A percentile compares a stretch with the other conserved stretches of the same genome.
Evolutionary conservation across 2,113 vertebrate species (phyloP).

Genomic region (Thunnus maccoyii): DNA sequence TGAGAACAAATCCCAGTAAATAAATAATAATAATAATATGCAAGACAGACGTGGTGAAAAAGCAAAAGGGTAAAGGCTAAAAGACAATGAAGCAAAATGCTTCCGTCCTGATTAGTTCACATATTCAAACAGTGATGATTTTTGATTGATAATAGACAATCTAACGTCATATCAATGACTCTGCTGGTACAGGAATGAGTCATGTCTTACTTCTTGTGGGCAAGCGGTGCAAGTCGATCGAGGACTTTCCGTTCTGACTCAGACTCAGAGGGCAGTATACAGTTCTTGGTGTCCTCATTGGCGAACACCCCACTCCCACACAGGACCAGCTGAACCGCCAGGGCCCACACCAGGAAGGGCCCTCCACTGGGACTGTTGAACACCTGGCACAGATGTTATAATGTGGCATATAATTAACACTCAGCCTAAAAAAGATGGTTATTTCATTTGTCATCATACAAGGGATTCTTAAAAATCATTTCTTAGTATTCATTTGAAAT

Average conservation of each 20-base stretch:
- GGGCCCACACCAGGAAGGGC: conserved; percentile 57
- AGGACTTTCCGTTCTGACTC: conserved; percentile 56
- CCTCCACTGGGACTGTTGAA: conserved; percentile 22
- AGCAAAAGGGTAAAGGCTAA: neutral
- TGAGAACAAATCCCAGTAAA: conserved; percentile 27
- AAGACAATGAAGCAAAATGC: neutral
- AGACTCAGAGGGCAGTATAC: conserved; percentile 60
- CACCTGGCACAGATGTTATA: conserved; percentile 46
- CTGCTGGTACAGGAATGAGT: neutral
- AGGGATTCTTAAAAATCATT: no score
- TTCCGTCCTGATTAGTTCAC: neutral
- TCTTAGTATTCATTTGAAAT: no score
- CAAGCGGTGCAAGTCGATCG: conserved; percentile 73
- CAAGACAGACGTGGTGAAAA: neutral
- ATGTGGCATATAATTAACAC: neutral
- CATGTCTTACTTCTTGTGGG: conserved; percentile 74
- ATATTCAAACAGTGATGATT: neutral
- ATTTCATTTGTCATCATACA: neutral
- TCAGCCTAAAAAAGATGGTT: neutral
- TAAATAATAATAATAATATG: conserved; percentile 1
- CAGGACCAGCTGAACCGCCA: conserved; percentile 69
- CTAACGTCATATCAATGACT: neutral
- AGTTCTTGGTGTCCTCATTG: conserved; percentile 56
- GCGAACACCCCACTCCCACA: conserved; percentile 47
- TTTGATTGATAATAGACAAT: neutral